Base-by-base conservation (phyloP, 2,888 invertebrate species). In the Rotaria socialis region DNA sequence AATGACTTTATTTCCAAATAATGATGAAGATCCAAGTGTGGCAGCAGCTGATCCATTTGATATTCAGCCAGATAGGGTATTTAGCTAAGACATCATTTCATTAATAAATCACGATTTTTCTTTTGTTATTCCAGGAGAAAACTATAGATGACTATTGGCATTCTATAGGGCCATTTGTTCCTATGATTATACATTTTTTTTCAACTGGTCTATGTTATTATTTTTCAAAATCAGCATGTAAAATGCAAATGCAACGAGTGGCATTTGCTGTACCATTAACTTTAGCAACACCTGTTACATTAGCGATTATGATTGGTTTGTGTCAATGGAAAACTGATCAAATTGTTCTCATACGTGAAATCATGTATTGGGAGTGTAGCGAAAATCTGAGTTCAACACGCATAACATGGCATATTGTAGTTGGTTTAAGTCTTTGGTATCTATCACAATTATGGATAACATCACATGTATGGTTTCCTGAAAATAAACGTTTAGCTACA, bases 371-470 rank as follows among this genome's bases (percentile, higher is more conserved):
- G 87, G 87, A 87, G 74, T 87, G 87, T 60, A 60, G 75, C 24
- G 87, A 87, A 60, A 84, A 24, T 43, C 85, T 87, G 22, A 84
- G 35, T 27, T 43, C 60, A 56, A 47, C 55, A 50, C 58, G 84
- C 5, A 52, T 87, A 47, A 87, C 85, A 84, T 87, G 87, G 87
- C 87, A 87, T 60, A 52, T 87, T n/a, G 74, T 85, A 43, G 47
- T 85, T 47, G 87, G 85, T 84, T 88, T 89, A 8, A 88, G 88
- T 16, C 88, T 89, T 19, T 96, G 97, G 96, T 92, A 97, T 86
- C 91, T 97, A 6, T 96, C 96, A 1, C 97, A 98, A 92, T 95
- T 96, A 0, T 97, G 98, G 96, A 95, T 97, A 86, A 95, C 96
- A 0, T 93, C 97, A 87, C 97, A 99, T 90, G 96, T 98, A 88